Evolutionary conservation across 2,113 vertebrate species (phyloP).

Genomic region (Cebus imitator): DNA sequence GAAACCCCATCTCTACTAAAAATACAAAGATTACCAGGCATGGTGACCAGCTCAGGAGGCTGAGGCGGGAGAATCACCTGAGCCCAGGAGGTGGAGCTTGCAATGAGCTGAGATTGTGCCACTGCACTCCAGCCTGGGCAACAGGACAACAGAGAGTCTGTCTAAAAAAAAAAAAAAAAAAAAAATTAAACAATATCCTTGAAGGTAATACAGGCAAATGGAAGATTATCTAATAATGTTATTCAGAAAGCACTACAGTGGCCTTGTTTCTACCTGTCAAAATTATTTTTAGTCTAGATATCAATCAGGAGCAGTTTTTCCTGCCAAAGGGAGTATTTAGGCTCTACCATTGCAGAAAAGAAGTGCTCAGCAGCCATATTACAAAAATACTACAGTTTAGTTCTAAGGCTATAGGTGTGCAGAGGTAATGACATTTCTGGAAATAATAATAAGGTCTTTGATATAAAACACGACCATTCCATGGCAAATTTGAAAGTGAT

Average conservation of each 20-base stretch:
- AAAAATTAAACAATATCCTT: not conserved
- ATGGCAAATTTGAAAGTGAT: not conserved
- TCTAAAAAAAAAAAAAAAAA: too few species aligned
- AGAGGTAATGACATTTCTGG: not conserved
- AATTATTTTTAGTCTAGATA: not conserved
- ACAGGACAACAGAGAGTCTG: too few species aligned
- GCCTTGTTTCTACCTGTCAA: not conserved
- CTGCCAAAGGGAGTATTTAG: not conserved
- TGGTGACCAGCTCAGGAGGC: too few species aligned
- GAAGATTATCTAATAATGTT: not conserved
- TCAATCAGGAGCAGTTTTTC: not conserved
- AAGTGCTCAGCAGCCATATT: not conserved
- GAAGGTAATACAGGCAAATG: not conserved
- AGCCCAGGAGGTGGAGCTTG: too few species aligned
- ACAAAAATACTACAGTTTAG: not conserved
- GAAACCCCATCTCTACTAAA: too few species aligned
- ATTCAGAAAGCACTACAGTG: not conserved
- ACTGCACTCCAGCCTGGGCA: too few species aligned
- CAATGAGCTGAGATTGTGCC: too few species aligned
- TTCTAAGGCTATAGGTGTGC: not conserved
- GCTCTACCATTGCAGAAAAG: not conserved
- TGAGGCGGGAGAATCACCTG: too few species aligned
- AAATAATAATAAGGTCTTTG: not conserved
- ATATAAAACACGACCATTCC: not conserved
- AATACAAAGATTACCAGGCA: too few species aligned